phyloP scores from a whole-genome alignment of 2,888 invertebrate genomes.

The Crocallis elinguaria region DNA sequence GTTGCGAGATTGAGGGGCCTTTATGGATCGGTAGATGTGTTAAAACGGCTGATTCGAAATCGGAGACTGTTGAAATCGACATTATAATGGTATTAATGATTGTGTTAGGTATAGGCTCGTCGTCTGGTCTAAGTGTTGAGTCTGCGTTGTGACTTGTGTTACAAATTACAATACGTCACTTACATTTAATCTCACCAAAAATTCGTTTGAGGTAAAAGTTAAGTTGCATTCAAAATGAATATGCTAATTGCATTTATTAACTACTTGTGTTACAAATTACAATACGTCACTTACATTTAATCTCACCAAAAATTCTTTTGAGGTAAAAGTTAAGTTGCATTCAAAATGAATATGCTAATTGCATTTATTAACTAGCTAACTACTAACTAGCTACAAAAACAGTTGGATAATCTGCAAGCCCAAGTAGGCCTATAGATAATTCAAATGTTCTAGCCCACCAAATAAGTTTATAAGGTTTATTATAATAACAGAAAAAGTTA shows the following conservation, averaged over 20 bases:
- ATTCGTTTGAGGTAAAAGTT: neutral
- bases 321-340: no score
- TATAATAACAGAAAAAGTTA: no score
- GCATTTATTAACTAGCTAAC: no score
- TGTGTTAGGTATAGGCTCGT: slow-evolving; percentile 22
- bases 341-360: no score
- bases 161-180: neutral
- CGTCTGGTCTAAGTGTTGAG: neutral
- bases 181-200: neutral
- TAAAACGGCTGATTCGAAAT: slow-evolving; percentile 43
- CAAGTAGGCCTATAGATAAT: no score
- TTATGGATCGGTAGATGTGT: slow-evolving; percentile 40
- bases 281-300: neutral
- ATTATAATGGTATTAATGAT: slow-evolving; percentile 31
- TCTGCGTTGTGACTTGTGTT: slow-evolving; percentile 1
- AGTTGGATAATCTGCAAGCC: no score
- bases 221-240: no score
- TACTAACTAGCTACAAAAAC: no score
- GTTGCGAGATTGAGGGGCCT: slow-evolving; percentile 45
- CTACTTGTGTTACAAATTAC: neutral
- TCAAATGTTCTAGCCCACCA: no score
- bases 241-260: no score
- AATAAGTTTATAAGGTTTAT: no score
- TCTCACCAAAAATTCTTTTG: neutral
- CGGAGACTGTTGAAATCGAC: slow-evolving; percentile 46